Evolutionary conservation across 2,113 vertebrate genomes (phyloP), one percentile per base, ranked within the genome.

Genomic region (Ptilonorhynchus violaceus): DNA sequence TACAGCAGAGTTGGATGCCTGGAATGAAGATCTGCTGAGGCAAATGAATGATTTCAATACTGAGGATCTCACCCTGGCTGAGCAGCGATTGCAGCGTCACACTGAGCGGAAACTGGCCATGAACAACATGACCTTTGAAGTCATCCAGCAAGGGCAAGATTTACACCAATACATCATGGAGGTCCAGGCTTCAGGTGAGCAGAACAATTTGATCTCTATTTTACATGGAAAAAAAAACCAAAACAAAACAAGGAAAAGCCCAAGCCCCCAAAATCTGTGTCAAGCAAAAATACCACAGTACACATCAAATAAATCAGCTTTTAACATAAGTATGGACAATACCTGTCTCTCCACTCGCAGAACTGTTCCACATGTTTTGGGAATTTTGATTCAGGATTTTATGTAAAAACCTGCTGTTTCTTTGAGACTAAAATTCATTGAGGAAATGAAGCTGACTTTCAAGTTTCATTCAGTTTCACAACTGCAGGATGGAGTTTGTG

Each of bases 91-190:
- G 50, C 99, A 99, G 93, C 98, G 99, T 14, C 99, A 99, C 91
- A 99, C 99, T 0, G 99, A 99, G 83, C 97, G 99, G 69, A 99
- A 99, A 76, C 78, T 99, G 25, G 99, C 99, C 96, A 99, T 99
- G 99, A 99, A 99, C 98, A 99, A 99, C 97, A 99, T 99, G 99
- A 99, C 99, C 59, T 99, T 99, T 41, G 99, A 99, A 96, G 99
- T 99, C 91, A 99, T 99, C 97, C 99, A 99, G 92, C 99, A 99
- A 96, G 99, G 99, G 13, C 99, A 99, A 69, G 99, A 99, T 96
- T 98, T 99, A 81, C 99, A 99, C 89, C 99, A 99, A 46, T 99
- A 99, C 96, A 99, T 99, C 97, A 99, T 99, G 99, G 99, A 99
- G 95, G 99, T 99, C 44, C 99, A 99, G 93, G 99, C 99, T 50